These are phyloP conservation scores for Tadarida brasiliensis DNA, from an alignment of 2,797 vertebrate genomes.

Conservation along the genomic window DNA sequence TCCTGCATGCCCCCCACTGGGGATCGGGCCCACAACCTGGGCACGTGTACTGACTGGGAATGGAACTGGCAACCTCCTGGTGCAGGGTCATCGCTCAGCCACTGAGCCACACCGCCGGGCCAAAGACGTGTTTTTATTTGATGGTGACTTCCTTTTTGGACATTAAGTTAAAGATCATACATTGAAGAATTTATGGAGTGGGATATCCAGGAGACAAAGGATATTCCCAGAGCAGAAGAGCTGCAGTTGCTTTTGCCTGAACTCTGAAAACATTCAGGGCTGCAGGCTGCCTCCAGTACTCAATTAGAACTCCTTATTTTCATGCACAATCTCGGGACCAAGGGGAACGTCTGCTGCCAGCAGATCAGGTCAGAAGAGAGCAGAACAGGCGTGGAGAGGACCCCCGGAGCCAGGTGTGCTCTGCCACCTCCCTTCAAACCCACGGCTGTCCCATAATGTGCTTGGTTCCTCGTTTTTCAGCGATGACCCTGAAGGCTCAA, in stretches of 20 bases:
- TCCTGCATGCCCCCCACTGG: too few relatives aligned
- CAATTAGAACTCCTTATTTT: too few relatives aligned
- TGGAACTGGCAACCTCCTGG: too few relatives aligned
- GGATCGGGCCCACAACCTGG: too few relatives aligned
- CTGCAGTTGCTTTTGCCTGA: not conserved
- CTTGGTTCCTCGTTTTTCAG: too few relatives aligned
- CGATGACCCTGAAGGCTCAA: too few relatives aligned
- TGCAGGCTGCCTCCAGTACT: not conserved
- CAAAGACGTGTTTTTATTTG: not conserved
- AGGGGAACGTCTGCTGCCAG: not conserved
- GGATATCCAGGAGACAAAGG: not conserved
- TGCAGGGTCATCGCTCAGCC: too few relatives aligned
- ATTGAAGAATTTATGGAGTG: not conserved
- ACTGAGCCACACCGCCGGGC: too few relatives aligned
- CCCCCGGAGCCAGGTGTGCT: not conserved
- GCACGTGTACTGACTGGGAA: too few relatives aligned
- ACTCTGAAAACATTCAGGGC: not conserved
- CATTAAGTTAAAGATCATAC: not conserved
- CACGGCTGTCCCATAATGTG: not conserved
- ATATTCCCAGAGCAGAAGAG: not conserved
- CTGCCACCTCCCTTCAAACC: not conserved
- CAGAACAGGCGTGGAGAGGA: not conserved
- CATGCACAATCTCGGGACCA: rapidly evolving
- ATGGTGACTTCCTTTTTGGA: not conserved
- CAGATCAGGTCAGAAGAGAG: not conserved